Percentiles rank a stretch among this genome's conserved stretches.
Conservation (phyloP, 2,888 invertebrate genomes). For the Dolichomitus sp. region DNA sequence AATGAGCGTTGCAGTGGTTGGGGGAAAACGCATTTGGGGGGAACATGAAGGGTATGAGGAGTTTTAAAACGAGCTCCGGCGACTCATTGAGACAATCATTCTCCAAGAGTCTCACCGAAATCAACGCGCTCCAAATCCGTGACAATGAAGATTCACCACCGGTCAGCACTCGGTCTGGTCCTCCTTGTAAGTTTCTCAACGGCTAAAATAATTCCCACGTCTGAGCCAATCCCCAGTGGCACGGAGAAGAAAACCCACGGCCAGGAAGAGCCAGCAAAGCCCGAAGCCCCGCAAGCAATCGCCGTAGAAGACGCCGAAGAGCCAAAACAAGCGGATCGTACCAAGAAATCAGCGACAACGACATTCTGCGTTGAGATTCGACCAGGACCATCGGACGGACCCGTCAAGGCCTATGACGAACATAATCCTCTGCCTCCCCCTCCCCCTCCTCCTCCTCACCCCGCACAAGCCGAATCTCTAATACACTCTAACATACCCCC, state of each 20-base stretch:
- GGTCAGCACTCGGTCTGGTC: constrained; percentile 36
- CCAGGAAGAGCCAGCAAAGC: constrained; percentile 20
- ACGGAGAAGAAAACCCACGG: constrained; percentile 26
- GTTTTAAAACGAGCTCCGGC: neutral
- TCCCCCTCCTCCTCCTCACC: neutral
- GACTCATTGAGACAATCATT: constrained; percentile 15
- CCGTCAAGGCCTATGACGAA: constrained; percentile 46
- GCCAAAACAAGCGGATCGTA: constrained; percentile 72
- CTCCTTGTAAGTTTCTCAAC: constrained; percentile 54
- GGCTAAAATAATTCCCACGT: constrained; percentile 62
- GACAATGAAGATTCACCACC: constrained; percentile 29
- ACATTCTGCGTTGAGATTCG: constrained; percentile 87
- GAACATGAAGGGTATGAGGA: neutral
- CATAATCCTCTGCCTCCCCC: neutral
- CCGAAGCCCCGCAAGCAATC: constrained; percentile 6
- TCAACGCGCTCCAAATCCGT: constrained; percentile 1
- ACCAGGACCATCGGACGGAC: constrained; percentile 74
- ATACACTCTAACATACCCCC: too few relatives aligned
- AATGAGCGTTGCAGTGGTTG: too few relatives aligned
- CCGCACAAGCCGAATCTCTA: neutral
- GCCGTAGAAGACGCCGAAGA: constrained; percentile 60
- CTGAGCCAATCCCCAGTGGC: neutral
- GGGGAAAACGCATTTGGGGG: neutral
- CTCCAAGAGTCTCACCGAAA: constrained; percentile 3
- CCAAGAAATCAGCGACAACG: constrained; percentile 85